Conservation (phyloP, 2,113 vertebrate species). For the Haemorhous mexicanus region DNA sequence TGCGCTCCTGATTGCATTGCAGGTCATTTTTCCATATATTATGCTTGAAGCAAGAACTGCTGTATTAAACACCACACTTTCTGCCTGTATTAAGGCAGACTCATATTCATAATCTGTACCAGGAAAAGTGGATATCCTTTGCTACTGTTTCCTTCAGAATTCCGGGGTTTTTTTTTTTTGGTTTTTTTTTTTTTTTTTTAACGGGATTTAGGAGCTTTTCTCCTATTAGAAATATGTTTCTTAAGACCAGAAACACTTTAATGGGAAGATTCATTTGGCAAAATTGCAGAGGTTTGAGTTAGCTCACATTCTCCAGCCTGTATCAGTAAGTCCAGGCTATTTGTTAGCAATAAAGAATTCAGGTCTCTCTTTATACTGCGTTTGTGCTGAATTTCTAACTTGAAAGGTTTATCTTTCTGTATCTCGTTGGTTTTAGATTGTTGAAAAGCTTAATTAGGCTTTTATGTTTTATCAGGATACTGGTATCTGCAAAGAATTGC, state of each 20-base stretch:
- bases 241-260: background rate
- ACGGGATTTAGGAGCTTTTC: background rate
- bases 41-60: background rate
- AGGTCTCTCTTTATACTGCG: background rate
- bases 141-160: background rate
- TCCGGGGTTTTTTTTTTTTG: background rate
- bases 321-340: background rate
- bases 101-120: background rate
- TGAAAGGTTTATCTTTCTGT: background rate
- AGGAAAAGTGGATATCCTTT: background rate
- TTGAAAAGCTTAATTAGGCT: background rate
- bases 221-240: background rate
- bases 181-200: background rate
- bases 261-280: background rate
- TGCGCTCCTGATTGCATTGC: background rate
- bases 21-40: background rate
- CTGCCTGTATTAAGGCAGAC: background rate
- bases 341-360: background rate
- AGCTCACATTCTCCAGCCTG: background rate
- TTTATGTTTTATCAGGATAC: background rate
- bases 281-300: background rate
- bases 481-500: background rate
- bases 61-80: background rate
- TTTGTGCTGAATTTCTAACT: background rate
- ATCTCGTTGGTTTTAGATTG: background rate